Base-by-base conservation (phyloP, 1,140 invertebrate genomes). In the Leptonema lineaticorne region DNA sequence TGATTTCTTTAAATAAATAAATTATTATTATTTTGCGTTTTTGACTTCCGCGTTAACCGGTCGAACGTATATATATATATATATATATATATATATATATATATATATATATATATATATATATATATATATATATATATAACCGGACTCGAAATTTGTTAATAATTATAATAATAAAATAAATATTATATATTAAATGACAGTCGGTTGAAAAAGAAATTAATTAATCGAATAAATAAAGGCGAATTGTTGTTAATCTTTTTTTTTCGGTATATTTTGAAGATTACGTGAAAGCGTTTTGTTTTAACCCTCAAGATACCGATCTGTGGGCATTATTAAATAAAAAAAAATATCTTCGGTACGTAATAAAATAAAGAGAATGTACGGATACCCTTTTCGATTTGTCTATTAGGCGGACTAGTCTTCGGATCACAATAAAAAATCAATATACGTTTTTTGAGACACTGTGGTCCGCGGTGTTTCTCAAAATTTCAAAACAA, bases 371-470 rank as follows among this genome's bases (percentile, higher is more conserved):
- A 53, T 53, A 53, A 26, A 22, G 37, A 53, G 27, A 22, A 53
- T 53, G 50, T 53, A 53, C 22, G 50, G 50, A 53, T 53, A 26
- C 22, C 20, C 50, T 53, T 53, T 53, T 53, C 50, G 50, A 53
- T 53, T 53, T 53, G 50, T 53, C 50, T 53, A 53, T 53, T 53
- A 53, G 50, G 24, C 22, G 9, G 50, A 53, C 50, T 53, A 24
- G 50, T 24, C 50, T 53, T 26, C 8, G 50, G 50, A 53, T 53
- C 50, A 53, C 50, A 53, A 53, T 53, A 53, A 53, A 53, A 53
- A 53, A 53, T 53, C 50, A 53, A 53, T 53, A 53, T 26, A 53
- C 50, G 27, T 53, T 22, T 53, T 24, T n/a, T n/a, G n/a, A n/a
- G n/a, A n/a, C n/a, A n/a, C n/a, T n/a, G n/a, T n/a, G n/a, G 50